Base-by-base conservation (phyloP, 2,797 vertebrate species). In the Periophthalmus magnuspinnatus region DNA sequence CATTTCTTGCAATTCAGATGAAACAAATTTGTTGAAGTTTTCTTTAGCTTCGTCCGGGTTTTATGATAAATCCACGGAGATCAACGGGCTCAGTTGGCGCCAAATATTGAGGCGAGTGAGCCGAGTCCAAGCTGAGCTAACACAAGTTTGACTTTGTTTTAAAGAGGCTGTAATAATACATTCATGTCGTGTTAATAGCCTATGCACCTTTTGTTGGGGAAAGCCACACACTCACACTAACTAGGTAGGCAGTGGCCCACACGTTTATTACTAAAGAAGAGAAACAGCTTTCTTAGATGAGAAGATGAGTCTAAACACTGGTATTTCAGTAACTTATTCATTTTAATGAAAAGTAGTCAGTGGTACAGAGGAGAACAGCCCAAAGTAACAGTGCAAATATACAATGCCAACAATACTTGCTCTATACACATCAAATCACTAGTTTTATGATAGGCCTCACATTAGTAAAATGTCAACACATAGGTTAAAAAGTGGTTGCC, bases 301-400 rank as follows among this genome's bases (percentile, higher is more conserved):
- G 24, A 56, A 56, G 21, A 13, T 24, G 33, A 79, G 69, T 58
- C 41, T n/a, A 81, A 68, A 80, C 45, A 75, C 58, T 80, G 6
- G 19, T 3, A 24, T 0, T 3, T 76, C 68, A 71, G 80, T 74
- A 68, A 34, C 75, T 72, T 65, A 50, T 78, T 65, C 62, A 38
- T 80, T 92, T 91, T 90, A 92, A 92, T 92, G 86, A 85, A 92
- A 93, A 89, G 85, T 88, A 55, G 89, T 91, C 79, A 90, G 87
- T 85, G 83, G 79, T 88, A 80, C 85, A 76, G 74, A 88, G 82
- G 81, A 88, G 78, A 84, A 79, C 81, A 74, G 72, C 85, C 84
- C 83, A 88, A 57, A 83, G 86, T 48, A 70, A 84, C 80, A 90
- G 88, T 88, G 88, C 89, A 90, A 92, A 92, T 93, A 75, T 93